Base-by-base conservation (phyloP, 92 coral and sea anemone genomes). In the Porites evermanni region DNA sequence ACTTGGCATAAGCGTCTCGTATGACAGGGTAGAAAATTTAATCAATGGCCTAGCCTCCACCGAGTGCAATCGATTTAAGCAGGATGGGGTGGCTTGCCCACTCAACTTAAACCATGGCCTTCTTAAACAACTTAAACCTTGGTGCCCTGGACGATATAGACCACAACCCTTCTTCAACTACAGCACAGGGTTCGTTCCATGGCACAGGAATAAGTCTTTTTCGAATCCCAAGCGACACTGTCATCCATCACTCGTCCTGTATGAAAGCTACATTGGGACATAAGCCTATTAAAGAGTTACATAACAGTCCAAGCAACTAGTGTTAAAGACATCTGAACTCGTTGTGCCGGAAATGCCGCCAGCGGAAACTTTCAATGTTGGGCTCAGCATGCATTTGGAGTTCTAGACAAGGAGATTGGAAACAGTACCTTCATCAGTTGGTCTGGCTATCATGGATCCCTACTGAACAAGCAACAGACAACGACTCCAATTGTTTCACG, bases 301-400 rank as follows among this genome's bases (percentile, higher is more conserved):
- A 54, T 86, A 54, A 89, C 86, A 56, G 88, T 85, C 38, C 92
- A 86, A 32, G 92, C 86, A 58, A 69, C 72, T 51, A 67, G 85
- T 53, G 69, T 84, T 44, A 74, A 70, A 70, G 26, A 84, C 68
- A 67, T 38, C 80, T 23, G 84, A 82, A 66, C 74, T 83, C 24
- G 59, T 13, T 74, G 83, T 74, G 64, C 56, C 83, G 56, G 79
- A 66, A 82, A 82, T 83, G 10, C 5, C 69, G 29, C 20, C n/a
- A 67, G 73, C 87, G 66, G 69, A 65, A 65, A 29, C 69, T 65
- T 65, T 65, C 81, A 64, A 68, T 83, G 71, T 83, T 89, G 92
- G 91, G 63, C 80, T 67, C 73, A 88, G 74, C 88, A 81, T 72
- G 87, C 83, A 32, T 47, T 68, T 69, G 56, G 68, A 24, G 12